Base-by-base conservation (phyloP, 2,888 invertebrate genomes). In the Clepsis dumicolana region DNA sequence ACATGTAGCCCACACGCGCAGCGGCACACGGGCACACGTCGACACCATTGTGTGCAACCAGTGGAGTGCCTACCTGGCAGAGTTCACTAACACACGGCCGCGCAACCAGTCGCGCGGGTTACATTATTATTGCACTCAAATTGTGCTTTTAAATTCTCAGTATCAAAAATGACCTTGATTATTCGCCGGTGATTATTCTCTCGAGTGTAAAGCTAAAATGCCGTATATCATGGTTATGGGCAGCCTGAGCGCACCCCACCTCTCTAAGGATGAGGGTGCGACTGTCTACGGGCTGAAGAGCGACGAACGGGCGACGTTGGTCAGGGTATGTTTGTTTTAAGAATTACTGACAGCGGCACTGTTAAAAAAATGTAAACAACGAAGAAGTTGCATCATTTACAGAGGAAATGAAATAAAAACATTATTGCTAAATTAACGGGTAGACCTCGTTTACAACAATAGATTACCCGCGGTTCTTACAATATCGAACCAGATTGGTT, bases 141-240 rank as follows among this genome's bases (percentile, higher is more conserved):
- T 29, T 44, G 59, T 57, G 69, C 70, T 65, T n/a, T 61, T 38
- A 57, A 68, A 65, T 57, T 44, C 25, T 48, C 65, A 56, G 65
- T 56, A 65, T 73, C 75, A 86, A 81, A 85, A 87, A 89, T 87
- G 76, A 72, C 77, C 74, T 72, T 52, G 74, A 59, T 68, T 53
- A 79, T 79, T 75, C 73, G 65, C 70, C 80, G 80, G 81, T 88
- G 81, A 87, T 77, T 75, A 64, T 79, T 76, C 70, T 65, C 44
- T 32, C 56, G 35, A 56, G 63, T 70, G 65, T 70, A 21, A 74
- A 62, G 65, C 72, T 72, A 89, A 75, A 57, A 94, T 94, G 94
- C 94, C 94, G 73, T 94, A 94, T 77, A 87, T 94, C 64, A 93
- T 94, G 91, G 90, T 94, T 70, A 93, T 93, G 89, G 94, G 93